Conservation (phyloP, 2,888 invertebrate genomes). For the Leptinotarsa peninsularis region DNA sequence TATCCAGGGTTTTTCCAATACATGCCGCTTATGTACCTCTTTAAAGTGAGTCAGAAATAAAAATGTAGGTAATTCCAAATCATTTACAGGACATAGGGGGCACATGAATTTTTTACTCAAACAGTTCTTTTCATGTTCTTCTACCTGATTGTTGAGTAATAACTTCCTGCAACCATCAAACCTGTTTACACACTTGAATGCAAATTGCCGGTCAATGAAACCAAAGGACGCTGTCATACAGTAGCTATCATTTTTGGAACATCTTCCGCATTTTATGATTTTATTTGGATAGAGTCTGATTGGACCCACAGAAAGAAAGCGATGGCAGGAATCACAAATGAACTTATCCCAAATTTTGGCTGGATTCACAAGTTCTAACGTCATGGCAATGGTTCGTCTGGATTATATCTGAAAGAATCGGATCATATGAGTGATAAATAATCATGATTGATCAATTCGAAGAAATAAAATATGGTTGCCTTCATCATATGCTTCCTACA, state of each 20-base stretch:
- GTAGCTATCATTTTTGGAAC: neutral
- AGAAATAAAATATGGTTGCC: too few species aligned
- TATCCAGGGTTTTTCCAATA: neutral
- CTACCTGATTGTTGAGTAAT: neutral
- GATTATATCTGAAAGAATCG: too few species aligned
- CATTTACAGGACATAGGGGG: neutral
- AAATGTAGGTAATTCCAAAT: neutral
- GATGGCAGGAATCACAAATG: neutral
- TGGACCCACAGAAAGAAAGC: neutral
- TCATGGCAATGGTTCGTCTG: neutral
- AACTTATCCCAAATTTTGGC: slow-evolving; percentile 3
- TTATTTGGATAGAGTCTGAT: neutral
- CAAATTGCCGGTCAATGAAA: neutral
- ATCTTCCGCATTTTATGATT: neutral
- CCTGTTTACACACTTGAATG: neutral
- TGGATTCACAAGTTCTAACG: slow-evolving; percentile 1
- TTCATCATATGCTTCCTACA: too few species aligned
- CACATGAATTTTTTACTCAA: neutral
- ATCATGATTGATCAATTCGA: too few species aligned
- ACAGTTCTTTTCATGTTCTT: neutral
- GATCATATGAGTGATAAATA: too few species aligned
- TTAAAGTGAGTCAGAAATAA: neutral
- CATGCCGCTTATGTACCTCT: neutral
- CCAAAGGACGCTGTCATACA: neutral
- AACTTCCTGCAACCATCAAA: slow-evolving; percentile 5